phyloP scores from a whole-genome alignment of 2,797 vertebrate genomes.

The Crenichthys baileyi region DNA sequence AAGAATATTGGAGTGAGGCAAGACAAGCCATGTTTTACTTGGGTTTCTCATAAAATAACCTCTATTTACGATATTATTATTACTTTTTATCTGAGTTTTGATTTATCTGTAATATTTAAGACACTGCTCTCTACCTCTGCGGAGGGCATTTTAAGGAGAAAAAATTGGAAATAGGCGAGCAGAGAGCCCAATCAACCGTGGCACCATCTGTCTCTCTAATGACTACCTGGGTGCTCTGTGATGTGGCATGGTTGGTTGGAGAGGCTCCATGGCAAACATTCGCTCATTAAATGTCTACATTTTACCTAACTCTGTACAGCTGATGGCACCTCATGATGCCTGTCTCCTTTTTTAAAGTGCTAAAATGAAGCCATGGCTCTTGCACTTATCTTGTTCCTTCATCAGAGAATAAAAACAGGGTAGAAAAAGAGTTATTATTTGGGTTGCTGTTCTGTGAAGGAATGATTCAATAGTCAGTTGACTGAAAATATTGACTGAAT shows the following conservation, averaged over 20 bases:
- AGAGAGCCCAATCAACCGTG: conserved; percentile 70
- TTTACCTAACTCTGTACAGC: conserved; percentile 38
- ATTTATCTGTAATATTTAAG: conserved; percentile 26
- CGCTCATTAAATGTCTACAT: conserved; percentile 58
- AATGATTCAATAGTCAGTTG: background rate
- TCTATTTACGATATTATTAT: conserved; percentile 19
- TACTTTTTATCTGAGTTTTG: conserved; percentile 2
- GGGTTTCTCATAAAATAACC: conserved; percentile 27
- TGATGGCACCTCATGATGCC: conserved; percentile 36
- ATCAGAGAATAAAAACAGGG: background rate
- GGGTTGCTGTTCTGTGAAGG: conserved; percentile 9
- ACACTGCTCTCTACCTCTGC: conserved; percentile 38
- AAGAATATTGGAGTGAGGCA: background rate
- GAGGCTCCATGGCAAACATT: conserved; percentile 57
- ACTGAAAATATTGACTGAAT: conserved; percentile 9
- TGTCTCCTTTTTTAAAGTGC: conserved; percentile 17
- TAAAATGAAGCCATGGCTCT: conserved; percentile 11
- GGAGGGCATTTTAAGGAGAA: conserved; percentile 59
- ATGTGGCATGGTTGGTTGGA: conserved; percentile 68
- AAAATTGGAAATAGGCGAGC: conserved; percentile 71
- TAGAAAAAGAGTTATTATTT: conserved; percentile 18
- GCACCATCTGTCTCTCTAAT: conserved; percentile 81
- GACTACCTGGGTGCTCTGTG: conserved; percentile 74
- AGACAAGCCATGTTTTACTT: background rate
- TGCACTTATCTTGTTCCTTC: background rate